phyloP scores from a whole-genome alignment of 2,113 vertebrate genomes.

The Leptosomus discolor region DNA sequence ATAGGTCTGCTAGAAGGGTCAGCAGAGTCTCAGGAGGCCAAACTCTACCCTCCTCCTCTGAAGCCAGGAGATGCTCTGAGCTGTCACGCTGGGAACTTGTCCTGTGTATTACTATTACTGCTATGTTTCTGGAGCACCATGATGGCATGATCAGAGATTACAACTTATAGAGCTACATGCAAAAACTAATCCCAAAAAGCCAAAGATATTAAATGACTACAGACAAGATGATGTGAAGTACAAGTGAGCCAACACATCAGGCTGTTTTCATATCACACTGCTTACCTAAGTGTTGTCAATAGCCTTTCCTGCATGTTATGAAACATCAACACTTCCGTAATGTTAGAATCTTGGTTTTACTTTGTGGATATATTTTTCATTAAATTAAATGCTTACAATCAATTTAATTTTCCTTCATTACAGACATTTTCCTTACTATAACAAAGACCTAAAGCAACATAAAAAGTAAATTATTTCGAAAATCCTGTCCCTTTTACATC shows the following conservation, averaged over 20 bases:
- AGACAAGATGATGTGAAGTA: background rate
- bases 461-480: slow-evolving; percentile 43
- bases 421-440: background rate
- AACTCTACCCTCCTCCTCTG: background rate
- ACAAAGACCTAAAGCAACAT: slow-evolving; percentile 14
- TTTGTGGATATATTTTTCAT: background rate
- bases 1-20: background rate
- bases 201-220: background rate
- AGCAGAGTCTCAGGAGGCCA: background rate
- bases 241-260: background rate
- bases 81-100: rapidly evolving
- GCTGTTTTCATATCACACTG: background rate
- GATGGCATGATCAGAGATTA: background rate
- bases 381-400: slow-evolving; percentile 25
- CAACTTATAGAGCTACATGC: background rate
- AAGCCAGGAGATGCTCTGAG: background rate
- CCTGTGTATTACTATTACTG: background rate
- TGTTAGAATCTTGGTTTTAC: background rate
- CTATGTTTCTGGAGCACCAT: background rate
- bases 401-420: slow-evolving; percentile 24
- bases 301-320: background rate
- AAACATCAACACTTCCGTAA: background rate
- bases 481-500: background rate
- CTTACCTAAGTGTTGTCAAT: background rate
- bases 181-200: background rate